phyloP scores from a whole-genome alignment of 1,140 invertebrate species.

The Drosophila kohkoa region DNA sequence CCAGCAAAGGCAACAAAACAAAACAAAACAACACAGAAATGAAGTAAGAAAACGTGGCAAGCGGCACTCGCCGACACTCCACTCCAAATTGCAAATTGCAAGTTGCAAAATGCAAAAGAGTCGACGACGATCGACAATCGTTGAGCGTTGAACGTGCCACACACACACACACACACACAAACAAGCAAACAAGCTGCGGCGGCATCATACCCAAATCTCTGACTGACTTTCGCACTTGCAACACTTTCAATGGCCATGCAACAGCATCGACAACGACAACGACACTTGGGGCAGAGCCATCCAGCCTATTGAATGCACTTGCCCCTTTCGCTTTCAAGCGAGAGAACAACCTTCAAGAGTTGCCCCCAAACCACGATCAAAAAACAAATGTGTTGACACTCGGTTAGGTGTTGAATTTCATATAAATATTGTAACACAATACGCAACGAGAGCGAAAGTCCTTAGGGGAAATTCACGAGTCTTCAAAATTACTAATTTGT shows the following conservation, averaged over 20 bases:
- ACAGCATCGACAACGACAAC: slow-evolving; percentile 9
- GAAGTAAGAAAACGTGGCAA: slow-evolving; percentile 81
- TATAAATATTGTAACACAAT: not conserved
- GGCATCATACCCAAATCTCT: slow-evolving; percentile 6
- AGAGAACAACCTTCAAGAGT: slow-evolving; percentile 2
- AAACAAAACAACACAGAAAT: slow-evolving; percentile 38
- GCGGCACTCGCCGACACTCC: slow-evolving; percentile 77
- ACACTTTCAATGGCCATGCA: slow-evolving; percentile 42
- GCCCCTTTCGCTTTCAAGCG: not conserved
- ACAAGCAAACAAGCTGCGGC: not conserved
- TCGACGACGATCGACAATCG: slow-evolving; percentile 43
- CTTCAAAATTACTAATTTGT: too few relatives aligned
- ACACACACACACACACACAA: not conserved
- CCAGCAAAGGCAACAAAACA: not conserved
- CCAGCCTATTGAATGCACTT: not conserved
- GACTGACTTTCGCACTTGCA: slow-evolving; percentile 35
- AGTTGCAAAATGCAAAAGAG: slow-evolving; percentile 36
- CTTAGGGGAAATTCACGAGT: too few relatives aligned
- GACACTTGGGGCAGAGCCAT: not conserved
- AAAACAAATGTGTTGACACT: not conserved
- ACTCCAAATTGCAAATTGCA: slow-evolving; percentile 34
- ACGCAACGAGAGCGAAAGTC: too few relatives aligned
- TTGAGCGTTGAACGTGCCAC: not conserved
- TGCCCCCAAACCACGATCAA: not conserved
- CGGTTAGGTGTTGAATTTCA: not conserved